These are phyloP conservation scores for Tamandua tetradactyla DNA, from an alignment of 2,797 vertebrate species.

Conservation along the genomic window DNA sequence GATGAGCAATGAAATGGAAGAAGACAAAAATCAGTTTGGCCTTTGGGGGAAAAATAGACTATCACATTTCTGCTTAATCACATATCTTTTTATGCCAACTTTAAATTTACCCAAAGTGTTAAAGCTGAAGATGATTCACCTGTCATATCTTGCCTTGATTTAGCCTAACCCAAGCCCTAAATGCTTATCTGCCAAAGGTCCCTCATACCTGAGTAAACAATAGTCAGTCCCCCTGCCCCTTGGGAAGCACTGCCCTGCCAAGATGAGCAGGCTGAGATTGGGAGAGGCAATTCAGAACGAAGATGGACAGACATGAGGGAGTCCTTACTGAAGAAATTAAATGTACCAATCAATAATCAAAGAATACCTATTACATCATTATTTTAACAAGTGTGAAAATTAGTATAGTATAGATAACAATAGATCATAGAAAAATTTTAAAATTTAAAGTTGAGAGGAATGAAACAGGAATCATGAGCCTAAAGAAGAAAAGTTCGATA, in stretches of 20 bases:
- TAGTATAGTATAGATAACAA: background rate
- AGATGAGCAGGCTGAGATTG: background rate
- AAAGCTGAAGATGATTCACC: constrained; percentile 47
- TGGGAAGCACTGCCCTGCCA: background rate
- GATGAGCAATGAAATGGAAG: background rate
- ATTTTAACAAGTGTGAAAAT: background rate
- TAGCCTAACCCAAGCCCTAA: constrained; percentile 4
- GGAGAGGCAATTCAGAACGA: background rate
- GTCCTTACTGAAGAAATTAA: background rate
- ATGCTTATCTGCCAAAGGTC: background rate
- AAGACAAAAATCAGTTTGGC: background rate
- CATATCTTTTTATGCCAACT: constrained; percentile 38
- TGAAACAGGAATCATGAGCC: background rate
- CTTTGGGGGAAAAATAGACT: background rate
- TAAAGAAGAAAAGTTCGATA: background rate
- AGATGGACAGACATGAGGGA: background rate
- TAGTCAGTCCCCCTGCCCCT: background rate
- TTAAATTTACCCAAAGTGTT: constrained; percentile 50
- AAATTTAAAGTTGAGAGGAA: background rate
- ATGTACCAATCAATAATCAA: background rate
- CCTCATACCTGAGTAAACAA: constrained; percentile 20
- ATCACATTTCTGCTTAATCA: constrained; percentile 38
- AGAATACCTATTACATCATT: background rate
- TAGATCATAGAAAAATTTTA: background rate
- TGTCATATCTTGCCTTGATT: constrained; percentile 53